phyloP scores from a whole-genome alignment of 2,113 vertebrate genomes.

The Syngnathoides biaculeatus region DNA sequence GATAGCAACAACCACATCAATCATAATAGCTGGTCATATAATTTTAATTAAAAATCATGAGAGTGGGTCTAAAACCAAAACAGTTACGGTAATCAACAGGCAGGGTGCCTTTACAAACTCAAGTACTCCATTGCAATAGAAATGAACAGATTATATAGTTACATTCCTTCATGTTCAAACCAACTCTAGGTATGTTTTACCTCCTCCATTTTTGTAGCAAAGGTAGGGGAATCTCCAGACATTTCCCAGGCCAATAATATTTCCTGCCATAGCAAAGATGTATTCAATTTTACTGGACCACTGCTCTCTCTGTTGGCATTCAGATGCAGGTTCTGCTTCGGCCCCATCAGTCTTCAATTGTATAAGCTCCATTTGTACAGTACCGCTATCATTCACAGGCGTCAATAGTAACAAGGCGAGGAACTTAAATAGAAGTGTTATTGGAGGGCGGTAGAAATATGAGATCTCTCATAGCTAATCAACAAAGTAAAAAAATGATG shows the following conservation, averaged over 20 bases:
- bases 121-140: neutral
- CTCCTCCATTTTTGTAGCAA: conserved; percentile 79
- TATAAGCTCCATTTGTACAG: conserved; percentile 38
- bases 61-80: neutral
- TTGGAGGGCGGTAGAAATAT: neutral
- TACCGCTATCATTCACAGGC: no score
- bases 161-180: neutral
- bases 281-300: conserved; percentile 72
- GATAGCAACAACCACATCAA: no score
- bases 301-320: conserved; percentile 57
- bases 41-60: no score
- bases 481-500: neutral
- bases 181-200: conserved; percentile 33
- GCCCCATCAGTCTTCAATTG: conserved; percentile 13
- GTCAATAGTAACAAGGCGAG: no score
- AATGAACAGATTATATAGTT: neutral
- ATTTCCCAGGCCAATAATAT: conserved; percentile 73
- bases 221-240: conserved; percentile 78
- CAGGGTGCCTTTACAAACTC: no score
- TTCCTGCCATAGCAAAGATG: conserved; percentile 68
- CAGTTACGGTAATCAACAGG: no score
- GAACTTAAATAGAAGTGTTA: neutral
- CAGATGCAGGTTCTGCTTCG: conserved; percentile 15
- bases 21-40: no score
- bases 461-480: neutral